A percentile compares a stretch with the other conserved stretches of the same genome.
Evolutionary conservation across 2,888 invertebrate genomes (phyloP).

Genomic region (Cantharis lateralis): DNA sequence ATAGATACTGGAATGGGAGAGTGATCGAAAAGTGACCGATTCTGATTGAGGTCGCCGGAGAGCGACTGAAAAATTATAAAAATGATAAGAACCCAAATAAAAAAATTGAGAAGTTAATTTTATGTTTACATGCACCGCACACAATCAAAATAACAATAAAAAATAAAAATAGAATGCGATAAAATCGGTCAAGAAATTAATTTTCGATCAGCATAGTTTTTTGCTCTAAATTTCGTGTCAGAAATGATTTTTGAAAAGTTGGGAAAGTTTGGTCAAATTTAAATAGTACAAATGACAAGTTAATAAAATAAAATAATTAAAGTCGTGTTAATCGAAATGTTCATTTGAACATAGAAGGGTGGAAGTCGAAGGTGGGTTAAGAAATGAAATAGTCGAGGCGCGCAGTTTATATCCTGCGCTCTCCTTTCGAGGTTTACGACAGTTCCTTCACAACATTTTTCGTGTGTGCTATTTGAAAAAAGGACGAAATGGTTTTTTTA

Average conservation of each 20-base stretch:
- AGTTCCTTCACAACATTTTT: constrained; percentile 20
- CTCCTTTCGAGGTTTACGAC: constrained; percentile 20
- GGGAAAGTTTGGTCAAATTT: background rate
- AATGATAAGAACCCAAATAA: background rate
- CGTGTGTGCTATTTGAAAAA: constrained; percentile 4
- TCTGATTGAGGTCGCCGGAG: no score
- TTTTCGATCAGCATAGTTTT: background rate
- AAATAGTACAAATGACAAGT: background rate
- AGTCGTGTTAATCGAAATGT: constrained; percentile 3
- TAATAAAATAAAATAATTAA: background rate
- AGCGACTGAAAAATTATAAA: no score
- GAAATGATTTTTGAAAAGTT: background rate
- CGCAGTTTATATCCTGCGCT: constrained; percentile 31
- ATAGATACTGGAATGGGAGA: no score
- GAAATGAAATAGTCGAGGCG: constrained; percentile 18
- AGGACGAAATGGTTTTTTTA: background rate
- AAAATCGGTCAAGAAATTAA: background rate
- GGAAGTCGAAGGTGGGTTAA: constrained; percentile 23
- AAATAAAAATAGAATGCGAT: background rate
- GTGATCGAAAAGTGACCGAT: no score
- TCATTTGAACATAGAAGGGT: constrained; percentile 18
- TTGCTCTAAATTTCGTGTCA: background rate
- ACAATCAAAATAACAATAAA: background rate
- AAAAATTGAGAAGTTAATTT: background rate
- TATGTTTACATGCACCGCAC: background rate